Evolutionary conservation across 2,888 invertebrate genomes (phyloP).

Genomic region (Plusia festucae): DNA sequence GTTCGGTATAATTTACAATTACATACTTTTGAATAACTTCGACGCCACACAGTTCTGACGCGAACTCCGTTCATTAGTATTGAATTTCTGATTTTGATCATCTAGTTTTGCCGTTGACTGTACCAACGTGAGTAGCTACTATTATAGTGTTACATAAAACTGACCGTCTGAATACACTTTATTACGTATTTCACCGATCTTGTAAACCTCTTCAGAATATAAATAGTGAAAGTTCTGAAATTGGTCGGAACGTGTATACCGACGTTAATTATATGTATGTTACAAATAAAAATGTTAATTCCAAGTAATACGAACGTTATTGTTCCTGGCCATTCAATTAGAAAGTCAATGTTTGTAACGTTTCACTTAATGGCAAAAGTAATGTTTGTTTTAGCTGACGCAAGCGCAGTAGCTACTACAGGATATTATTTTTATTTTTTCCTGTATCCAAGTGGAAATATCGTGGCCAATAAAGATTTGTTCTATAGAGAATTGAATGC

Average conservation of each 20-base stretch:
- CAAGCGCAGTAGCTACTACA: background rate
- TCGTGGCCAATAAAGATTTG: no score
- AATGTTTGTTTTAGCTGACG: background rate
- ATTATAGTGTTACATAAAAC: background rate
- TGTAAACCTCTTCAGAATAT: constrained; percentile 22
- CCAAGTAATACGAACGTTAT: constrained; percentile 12
- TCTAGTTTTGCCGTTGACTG: no score
- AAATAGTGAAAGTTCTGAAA: constrained; percentile 52
- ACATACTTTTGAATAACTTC: no score
- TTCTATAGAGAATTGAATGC: no score
- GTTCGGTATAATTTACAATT: no score
- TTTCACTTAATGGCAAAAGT: constrained; percentile 3
- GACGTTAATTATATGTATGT: constrained; percentile 19
- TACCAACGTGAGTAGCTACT: background rate
- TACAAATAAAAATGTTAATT: constrained; percentile 46
- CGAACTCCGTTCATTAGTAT: no score
- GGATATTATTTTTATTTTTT: background rate
- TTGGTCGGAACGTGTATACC: constrained; percentile 30
- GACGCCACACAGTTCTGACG: no score
- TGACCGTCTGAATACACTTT: background rate
- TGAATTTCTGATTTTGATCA: no score
- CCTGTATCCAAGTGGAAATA: background rate
- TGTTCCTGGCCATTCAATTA: constrained; percentile 26
- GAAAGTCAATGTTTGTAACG: constrained; percentile 30
- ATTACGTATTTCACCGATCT: constrained; percentile 1